phyloP scores from a whole-genome alignment of 2,888 invertebrate genomes.

The Nasonovia ribisnigri region DNA sequence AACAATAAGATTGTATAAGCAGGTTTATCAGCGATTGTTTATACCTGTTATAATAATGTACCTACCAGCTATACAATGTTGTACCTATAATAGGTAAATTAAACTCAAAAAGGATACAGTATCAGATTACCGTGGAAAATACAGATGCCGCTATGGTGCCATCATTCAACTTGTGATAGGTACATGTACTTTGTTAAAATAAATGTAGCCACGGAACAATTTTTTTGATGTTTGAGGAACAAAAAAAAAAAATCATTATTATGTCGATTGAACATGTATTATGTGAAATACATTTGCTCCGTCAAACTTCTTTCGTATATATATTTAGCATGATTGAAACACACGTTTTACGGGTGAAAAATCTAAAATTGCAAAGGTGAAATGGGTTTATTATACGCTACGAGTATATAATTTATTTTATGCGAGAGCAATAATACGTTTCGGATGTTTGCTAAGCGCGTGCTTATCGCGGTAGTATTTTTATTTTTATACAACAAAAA shows the following conservation, averaged over 20 bases:
- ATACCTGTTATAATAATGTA: background rate
- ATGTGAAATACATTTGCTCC: background rate
- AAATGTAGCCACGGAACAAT: background rate
- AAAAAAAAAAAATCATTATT: conserved; percentile 1
- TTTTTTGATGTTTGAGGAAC: background rate
- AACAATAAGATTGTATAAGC: background rate
- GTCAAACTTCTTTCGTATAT: background rate
- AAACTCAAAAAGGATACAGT: background rate
- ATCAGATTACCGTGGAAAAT: background rate
- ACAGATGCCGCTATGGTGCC: background rate
- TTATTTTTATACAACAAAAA: conserved; percentile 1
- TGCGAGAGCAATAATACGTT: conserved; percentile 26
- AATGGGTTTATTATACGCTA: conserved; percentile 25
- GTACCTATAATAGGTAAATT: background rate
- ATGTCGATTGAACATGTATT: background rate
- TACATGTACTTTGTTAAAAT: background rate
- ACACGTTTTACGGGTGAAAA: background rate
- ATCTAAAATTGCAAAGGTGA: background rate
- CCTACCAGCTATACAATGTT: background rate
- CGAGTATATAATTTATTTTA: conserved; percentile 25
- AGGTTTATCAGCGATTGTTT: background rate
- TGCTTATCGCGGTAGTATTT: conserved; percentile 23
- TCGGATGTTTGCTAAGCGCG: conserved; percentile 18
- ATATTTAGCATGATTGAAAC: conserved; percentile 22
- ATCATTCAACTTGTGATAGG: background rate